Evolutionary conservation across 2,113 vertebrate species (phyloP).

Genomic region (Centropus unirufus): DNA sequence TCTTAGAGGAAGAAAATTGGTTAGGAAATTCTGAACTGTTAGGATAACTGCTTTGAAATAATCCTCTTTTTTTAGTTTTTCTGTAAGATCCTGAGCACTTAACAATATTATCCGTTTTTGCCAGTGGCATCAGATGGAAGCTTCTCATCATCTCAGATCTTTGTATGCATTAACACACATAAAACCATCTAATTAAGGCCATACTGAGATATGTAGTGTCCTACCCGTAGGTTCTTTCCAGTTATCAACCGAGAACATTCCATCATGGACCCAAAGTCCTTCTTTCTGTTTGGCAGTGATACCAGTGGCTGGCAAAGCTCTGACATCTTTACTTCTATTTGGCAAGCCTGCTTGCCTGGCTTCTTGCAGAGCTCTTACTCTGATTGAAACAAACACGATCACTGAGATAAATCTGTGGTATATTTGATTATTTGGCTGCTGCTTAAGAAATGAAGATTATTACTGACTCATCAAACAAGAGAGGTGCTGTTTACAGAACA

Average conservation of each 20-base stretch:
- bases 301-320: neutral
- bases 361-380: neutral
- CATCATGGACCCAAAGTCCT: neutral
- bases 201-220: neutral
- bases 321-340: neutral
- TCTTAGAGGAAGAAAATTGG: neutral
- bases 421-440: slow-evolving; percentile 22
- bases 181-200: neutral
- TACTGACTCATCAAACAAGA: neutral
- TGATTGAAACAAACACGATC: neutral
- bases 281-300: neutral
- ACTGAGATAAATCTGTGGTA: neutral
- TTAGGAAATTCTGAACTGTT: neutral
- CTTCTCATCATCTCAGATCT: neutral
- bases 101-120: neutral
- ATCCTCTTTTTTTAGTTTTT: neutral
- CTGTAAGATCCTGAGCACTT: neutral
- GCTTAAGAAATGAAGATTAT: neutral
- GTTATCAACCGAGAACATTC: neutral
- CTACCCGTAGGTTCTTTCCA: neutral
- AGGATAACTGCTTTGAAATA: too few relatives aligned
- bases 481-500: neutral
- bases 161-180: neutral
- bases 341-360: neutral
- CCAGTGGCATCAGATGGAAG: neutral